Base-by-base conservation (phyloP, 2,797 vertebrate species). In the Avahi laniger region DNA sequence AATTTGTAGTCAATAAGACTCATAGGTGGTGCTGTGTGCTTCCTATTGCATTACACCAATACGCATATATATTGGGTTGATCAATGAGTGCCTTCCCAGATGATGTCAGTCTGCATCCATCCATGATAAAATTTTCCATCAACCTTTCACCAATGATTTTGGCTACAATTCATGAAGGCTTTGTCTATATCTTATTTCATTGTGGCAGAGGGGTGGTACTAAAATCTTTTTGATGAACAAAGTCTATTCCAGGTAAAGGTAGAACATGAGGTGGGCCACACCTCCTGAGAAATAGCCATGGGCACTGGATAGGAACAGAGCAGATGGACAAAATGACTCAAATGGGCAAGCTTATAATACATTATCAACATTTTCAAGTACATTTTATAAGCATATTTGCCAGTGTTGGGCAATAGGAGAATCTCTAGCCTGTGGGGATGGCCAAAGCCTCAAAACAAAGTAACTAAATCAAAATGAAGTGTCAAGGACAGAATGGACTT, bases 71-170 rank as follows among this genome's bases (percentile, higher is more conserved):
- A 82, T 48, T 26, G 83, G 48, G 26, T 41, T 61, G 38, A 90
- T 88, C 65, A 52, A 48, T 69, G 50, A 83, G 11, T 57, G 41
- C 8, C 26, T 91, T 94, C 15, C 14, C 43, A 88, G n/a, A 50
- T 41, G 5, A 79, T 7, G 65, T 54, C 65, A 67, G 4, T 15
- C 41, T 54, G 52, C 41, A 95, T 78, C n/a, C 8, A 76, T 65
- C 63, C 67, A 72, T 83, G 80, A 87, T 22, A 85, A 93, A 85
- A 73, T 95, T 93, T 72, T 41, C 12, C 17, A 63, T 57, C 33
- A 50, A 84, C n/a, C 13, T 87, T 91, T 78, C n/a, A 93, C 52
- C 22, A 81, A 72, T 87, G 43, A 41, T 72, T 93, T 97, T 73
- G 65, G 59, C 13, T 92, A 10, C 79, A 69, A 28, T 41, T 12